A percentile compares a stretch with the other conserved stretches of the same genome.
These are phyloP conservation scores for Proales similis DNA, from an alignment of 1,140 invertebrate species.

Conservation along the genomic window DNA sequence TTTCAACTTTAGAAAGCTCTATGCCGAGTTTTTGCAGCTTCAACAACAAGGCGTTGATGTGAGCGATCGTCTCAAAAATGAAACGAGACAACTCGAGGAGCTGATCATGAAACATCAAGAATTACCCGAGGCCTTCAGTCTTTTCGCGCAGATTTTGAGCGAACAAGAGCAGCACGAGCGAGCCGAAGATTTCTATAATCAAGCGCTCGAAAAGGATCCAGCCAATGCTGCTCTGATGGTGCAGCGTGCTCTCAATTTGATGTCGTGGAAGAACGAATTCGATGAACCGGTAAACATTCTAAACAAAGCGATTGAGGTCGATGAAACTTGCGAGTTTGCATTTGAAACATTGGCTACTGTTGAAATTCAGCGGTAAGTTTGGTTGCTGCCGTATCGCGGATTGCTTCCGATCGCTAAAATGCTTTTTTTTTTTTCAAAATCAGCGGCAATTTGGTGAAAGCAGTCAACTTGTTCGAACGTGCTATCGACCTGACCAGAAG, in stretches of 20 bases:
- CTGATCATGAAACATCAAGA: constrained; percentile 70
- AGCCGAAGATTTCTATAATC: constrained; percentile 71
- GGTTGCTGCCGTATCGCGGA: background rate
- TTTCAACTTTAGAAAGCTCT: constrained; percentile 62
- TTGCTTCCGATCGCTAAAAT: background rate
- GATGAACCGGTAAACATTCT: constrained; percentile 70
- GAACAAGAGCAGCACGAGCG: constrained; percentile 72
- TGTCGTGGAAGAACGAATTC: constrained; percentile 69
- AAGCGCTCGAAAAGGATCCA: constrained; percentile 72
- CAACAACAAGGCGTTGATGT: background rate
- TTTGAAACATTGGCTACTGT: constrained; percentile 88
- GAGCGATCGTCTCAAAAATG: constrained; percentile 12
- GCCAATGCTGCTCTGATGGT: constrained; percentile 76
- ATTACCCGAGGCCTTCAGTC: constrained; percentile 71
- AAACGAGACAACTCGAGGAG: constrained; percentile 59
- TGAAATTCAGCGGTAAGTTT: constrained; percentile 74
- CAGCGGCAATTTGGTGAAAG: constrained; percentile 72
- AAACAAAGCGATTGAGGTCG: constrained; percentile 72
- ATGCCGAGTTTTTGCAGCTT: constrained; percentile 13
- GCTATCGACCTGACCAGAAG: constrained; percentile 76
- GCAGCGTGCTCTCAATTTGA: constrained; percentile 65
- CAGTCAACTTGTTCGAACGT: constrained; percentile 76
- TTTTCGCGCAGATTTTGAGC: constrained; percentile 60
- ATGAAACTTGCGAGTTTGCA: constrained; percentile 83
- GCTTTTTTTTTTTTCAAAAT: constrained; percentile 49